Base-by-base conservation (phyloP, 1,140 invertebrate genomes). In the Mylabris phalerata region DNA sequence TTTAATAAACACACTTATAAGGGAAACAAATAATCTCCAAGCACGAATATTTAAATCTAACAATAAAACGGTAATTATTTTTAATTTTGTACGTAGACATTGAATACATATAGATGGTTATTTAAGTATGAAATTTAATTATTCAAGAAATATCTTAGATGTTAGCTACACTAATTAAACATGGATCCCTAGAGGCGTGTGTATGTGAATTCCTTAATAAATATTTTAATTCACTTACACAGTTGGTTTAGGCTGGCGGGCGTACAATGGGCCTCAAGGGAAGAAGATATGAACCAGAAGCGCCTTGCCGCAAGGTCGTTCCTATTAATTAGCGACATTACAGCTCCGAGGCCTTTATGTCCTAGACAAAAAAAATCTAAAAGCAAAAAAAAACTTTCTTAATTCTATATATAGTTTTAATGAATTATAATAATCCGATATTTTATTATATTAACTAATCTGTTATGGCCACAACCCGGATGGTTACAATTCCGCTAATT, bases 191-290 rank as follows among this genome's bases (percentile, higher is more conserved):
- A 19, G 65, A 64, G 70, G 58, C 57, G 62, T 64, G 63, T 69
- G 62, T 66, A 70, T 72, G 68, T 68, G 68, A 71, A 71, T 71
- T 71, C 67, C 68, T 71, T 73, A 73, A 73, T 73, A 73, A 73
- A 73, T 73, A 73, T 73, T 73, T 73, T 71, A 73, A 73, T 73
- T 73, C 71, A 73, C 71, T 73, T 73, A 71, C 68, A 69, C 67
- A 72, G 71, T 70, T 68, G 69, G 67, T 71, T 72, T 72, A 70
- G 69, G 65, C 67, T 65, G 65, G 60, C 67, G 62, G 64, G 61
- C 58, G 62, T 59, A 63, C 62, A 68, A 67, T 71, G 66, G 64
- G 58, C 59, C 71, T 63, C 69, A 27, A 45, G 69, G 68, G 69
- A 62, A 60, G 63, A 63, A 68, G 66, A 68, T 67, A 71, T 69